Conservation (phyloP, 2,797 vertebrate species). For the Hippoglossus hippoglossus region DNA sequence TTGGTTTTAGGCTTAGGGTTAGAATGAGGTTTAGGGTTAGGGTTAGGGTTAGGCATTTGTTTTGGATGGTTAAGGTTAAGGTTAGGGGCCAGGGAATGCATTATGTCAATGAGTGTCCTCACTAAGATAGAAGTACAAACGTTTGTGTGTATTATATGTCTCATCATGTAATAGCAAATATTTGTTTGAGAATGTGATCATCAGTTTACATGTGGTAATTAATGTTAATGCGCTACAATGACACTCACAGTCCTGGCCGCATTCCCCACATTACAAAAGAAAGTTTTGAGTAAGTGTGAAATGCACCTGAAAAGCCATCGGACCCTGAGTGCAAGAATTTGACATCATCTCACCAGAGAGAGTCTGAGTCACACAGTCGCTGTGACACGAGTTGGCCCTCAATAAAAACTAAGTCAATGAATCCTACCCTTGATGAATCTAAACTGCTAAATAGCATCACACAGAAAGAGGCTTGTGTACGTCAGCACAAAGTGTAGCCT, state of each 20-base stretch:
- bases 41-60: too few species aligned
- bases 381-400: not conserved
- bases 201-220: not conserved
- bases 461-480: not conserved
- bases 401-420: too few species aligned
- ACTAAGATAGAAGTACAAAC: too few species aligned
- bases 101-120: too few species aligned
- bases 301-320: slow-evolving; percentile 35
- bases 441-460: too few species aligned
- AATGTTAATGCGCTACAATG: not conserved
- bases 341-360: slow-evolving; percentile 32
- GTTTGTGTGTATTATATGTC: too few species aligned
- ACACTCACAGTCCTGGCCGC: slow-evolving; percentile 7
- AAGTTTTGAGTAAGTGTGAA: slow-evolving; percentile 59
- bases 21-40: too few species aligned
- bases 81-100: too few species aligned
- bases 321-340: slow-evolving; percentile 5
- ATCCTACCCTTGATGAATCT: not conserved
- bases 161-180: not conserved
- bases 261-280: slow-evolving; percentile 63
- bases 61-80: too few species aligned
- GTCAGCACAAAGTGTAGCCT: not conserved
- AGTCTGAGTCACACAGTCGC: slow-evolving; percentile 25
- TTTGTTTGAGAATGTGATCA: not conserved
- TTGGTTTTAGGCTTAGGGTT: too few species aligned